Percentiles rank a stretch among this genome's conserved stretches.
phyloP scores from a whole-genome alignment of 2,888 invertebrate genomes.

The Coelinius sp. region DNA sequence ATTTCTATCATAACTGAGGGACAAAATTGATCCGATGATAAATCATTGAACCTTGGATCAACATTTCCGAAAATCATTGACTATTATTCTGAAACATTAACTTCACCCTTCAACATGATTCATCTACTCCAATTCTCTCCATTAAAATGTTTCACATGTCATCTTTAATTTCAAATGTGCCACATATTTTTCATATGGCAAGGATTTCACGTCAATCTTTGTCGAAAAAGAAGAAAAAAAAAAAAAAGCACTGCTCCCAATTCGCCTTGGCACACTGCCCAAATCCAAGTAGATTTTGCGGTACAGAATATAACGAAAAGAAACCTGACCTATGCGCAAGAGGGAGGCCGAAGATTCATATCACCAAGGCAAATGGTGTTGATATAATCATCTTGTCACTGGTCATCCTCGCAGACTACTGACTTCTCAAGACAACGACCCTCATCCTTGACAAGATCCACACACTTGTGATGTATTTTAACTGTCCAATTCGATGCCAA shows the following conservation, averaged over 20 bases:
- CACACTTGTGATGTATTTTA: not conserved
- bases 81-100: not conserved
- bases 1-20: not conserved
- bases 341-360: not conserved
- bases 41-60: not conserved
- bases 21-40: not conserved
- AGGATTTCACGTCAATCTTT: not conserved
- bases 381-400: constrained; percentile 6
- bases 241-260: not conserved
- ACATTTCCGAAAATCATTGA: not conserved
- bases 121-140: not conserved
- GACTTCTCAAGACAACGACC: constrained; percentile 20
- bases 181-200: not conserved
- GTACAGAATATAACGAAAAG: not conserved
- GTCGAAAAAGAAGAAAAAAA: not conserved
- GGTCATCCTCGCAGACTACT: not conserved
- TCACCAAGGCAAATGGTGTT: not conserved
- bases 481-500: not conserved
- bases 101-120: not conserved
- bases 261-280: not conserved
- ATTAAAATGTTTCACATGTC: not conserved
- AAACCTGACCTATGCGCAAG: constrained; percentile 22
- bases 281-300: not conserved
- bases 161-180: not conserved
- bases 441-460: not conserved